These are phyloP conservation scores for Podarcis muralis DNA, from an alignment of 2,113 vertebrate genomes.

Conservation along the genomic window DNA sequence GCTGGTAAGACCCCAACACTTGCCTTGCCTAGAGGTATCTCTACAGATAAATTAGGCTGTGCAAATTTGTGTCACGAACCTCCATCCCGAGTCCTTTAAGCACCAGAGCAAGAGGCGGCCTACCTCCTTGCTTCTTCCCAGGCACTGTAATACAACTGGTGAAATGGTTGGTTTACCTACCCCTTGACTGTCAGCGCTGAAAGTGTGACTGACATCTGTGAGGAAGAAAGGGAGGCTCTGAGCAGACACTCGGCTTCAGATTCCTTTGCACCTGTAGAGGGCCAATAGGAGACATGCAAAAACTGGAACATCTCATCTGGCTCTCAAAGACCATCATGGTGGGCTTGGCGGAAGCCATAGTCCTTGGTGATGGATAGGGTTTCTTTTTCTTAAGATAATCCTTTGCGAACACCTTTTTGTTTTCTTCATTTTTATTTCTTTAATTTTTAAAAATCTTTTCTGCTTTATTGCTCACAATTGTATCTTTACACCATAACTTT, in stretches of 20 bases:
- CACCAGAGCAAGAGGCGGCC: too few species aligned
- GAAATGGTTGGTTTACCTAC: neutral
- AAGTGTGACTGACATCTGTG: neutral
- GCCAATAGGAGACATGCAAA: neutral
- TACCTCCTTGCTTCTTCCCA: neutral
- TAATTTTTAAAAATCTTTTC: too few species aligned
- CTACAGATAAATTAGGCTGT: too few species aligned
- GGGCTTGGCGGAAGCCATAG: neutral
- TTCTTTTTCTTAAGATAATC: neutral
- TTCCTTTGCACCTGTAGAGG: too few species aligned
- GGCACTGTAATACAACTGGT: neutral
- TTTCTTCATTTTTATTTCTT: neutral
- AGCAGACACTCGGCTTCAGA: neutral
- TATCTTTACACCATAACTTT: too few species aligned
- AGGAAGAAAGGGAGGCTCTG: neutral
- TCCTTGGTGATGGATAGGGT: neutral
- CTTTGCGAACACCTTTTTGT: neutral
- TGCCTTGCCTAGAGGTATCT: too few species aligned
- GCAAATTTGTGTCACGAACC: too few species aligned
- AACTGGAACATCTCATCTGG: neutral
- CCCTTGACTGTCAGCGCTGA: neutral
- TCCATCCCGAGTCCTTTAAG: too few species aligned
- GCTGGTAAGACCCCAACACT: too few species aligned
- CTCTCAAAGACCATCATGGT: neutral
- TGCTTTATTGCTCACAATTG: too few species aligned